A percentile compares a stretch with the other conserved stretches of the same genome.
Conservation (phyloP, 2,797 vertebrate species). For the Lates japonicus region DNA sequence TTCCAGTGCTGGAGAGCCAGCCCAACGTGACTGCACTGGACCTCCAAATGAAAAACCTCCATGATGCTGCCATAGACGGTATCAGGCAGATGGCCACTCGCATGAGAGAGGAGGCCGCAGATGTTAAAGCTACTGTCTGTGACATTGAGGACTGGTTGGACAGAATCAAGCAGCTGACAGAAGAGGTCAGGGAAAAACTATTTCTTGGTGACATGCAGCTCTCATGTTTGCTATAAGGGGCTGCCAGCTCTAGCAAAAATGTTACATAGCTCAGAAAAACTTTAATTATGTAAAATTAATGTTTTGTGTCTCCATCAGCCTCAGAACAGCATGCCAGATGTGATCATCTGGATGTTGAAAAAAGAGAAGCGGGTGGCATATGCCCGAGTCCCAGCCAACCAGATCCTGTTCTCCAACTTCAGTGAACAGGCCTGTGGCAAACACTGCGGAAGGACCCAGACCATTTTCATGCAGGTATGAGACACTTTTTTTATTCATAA, state of each 20-base stretch:
- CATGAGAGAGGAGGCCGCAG: constrained; percentile 87
- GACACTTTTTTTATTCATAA: neutral
- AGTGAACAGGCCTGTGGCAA: constrained; percentile 91
- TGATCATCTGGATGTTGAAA: constrained; percentile 98
- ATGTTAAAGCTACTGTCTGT: constrained; percentile 87
- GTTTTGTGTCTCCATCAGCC: constrained; percentile 83
- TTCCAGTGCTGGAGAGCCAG: constrained; percentile 88
- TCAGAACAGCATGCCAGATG: constrained; percentile 98
- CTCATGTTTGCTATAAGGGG: too few relatives aligned
- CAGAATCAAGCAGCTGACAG: constrained; percentile 90
- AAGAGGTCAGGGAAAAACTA: constrained; percentile 86
- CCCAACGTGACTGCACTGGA: constrained; percentile 92
- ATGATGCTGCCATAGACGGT: constrained; percentile 83
- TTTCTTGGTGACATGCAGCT: neutral
- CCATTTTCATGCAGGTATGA: constrained; percentile 94
- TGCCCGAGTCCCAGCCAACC: constrained; percentile 92
- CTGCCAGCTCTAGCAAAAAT: neutral
- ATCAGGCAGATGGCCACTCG: constrained; percentile 86
- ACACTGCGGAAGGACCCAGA: constrained; percentile 93
- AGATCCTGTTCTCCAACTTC: constrained; percentile 90
- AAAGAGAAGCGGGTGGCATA: constrained; percentile 95
- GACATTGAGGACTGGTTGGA: constrained; percentile 96
- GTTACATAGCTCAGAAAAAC: neutral
- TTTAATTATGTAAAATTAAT: constrained; percentile 17
- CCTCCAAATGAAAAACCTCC: constrained; percentile 91